phyloP scores from a whole-genome alignment of 2,797 vertebrate species.

The Spondyliosoma cantharus region DNA sequence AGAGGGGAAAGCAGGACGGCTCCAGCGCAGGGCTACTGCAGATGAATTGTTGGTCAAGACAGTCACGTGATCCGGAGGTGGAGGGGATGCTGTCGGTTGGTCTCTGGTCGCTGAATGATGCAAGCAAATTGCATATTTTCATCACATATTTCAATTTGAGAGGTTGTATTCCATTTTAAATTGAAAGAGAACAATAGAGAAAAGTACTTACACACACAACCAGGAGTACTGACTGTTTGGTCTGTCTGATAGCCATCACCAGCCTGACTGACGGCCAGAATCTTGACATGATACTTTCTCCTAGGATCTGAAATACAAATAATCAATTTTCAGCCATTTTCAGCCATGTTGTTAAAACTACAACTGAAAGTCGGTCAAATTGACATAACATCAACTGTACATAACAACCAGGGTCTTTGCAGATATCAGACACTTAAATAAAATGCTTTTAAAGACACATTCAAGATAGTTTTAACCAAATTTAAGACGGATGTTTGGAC shows the following conservation, averaged over 20 bases:
- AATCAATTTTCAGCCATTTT: conserved; percentile 12
- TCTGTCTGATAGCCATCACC: conserved; percentile 98
- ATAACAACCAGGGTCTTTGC: background rate
- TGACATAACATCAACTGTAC: background rate
- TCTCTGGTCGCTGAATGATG: conserved; percentile 88
- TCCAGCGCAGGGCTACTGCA: conserved; percentile 91
- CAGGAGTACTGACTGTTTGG: conserved; percentile 93
- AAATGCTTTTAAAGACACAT: too few relatives aligned
- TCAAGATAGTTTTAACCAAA: too few relatives aligned
- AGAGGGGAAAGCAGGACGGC: conserved; percentile 90
- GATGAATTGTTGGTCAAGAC: conserved; percentile 90
- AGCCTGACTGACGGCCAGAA: conserved; percentile 88
- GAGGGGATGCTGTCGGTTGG: conserved; percentile 88
- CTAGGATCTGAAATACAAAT: conserved; percentile 88
- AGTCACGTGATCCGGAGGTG: conserved; percentile 92
- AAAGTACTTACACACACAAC: conserved; percentile 93
- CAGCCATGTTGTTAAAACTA: background rate
- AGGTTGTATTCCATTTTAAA: background rate
- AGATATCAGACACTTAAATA: too few relatives aligned
- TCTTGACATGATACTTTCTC: conserved; percentile 95
- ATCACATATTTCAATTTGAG: background rate
- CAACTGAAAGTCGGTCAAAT: background rate
- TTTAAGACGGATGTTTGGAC: too few relatives aligned
- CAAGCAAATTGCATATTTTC: conserved; percentile 21
- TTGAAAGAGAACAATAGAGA: background rate